Conservation (phyloP, 2,113 vertebrate genomes). For the Vanacampus margaritifer region DNA sequence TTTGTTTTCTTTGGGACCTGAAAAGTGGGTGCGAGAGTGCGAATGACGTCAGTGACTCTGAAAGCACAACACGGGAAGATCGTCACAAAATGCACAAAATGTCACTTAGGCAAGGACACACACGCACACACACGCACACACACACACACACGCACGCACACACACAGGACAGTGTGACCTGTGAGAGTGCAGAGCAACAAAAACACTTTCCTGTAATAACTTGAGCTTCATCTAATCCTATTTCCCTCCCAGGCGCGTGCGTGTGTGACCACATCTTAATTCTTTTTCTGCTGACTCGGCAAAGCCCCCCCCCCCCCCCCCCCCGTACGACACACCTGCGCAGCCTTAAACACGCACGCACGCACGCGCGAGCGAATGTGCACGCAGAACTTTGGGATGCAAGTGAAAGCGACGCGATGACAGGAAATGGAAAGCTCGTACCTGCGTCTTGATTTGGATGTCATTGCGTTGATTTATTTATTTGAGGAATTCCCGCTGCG, state of each 20-base stretch:
- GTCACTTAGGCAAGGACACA: neutral
- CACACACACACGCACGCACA: neutral
- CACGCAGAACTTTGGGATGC: slow-evolving; percentile 13
- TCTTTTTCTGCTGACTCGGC: slow-evolving; percentile 51
- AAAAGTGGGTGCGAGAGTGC: neutral
- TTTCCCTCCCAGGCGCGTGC: slow-evolving; percentile 39
- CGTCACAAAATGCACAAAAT: neutral
- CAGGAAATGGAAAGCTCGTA: neutral
- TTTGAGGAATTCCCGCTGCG: neutral
- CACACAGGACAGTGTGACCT: slow-evolving; percentile 50
- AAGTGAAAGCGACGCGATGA: neutral
- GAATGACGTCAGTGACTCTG: neutral
- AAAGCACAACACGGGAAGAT: neutral
- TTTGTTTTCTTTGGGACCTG: neutral
- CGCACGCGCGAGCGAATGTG: neutral
- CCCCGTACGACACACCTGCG: slow-evolving; percentile 15
- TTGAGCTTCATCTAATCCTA: slow-evolving; percentile 56
- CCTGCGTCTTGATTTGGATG: neutral
- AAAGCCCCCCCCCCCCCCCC: slow-evolving; percentile 21
- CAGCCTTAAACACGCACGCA: slow-evolving; percentile 25
- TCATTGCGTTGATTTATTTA: neutral
- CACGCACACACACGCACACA: neutral
- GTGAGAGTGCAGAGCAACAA: slow-evolving; percentile 31
- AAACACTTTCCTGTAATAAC: slow-evolving; percentile 62
- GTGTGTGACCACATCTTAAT: slow-evolving; percentile 11